Evolutionary conservation across 1,140 invertebrate species (phyloP).

Genomic region (Archegozetes longisetosus): DNA sequence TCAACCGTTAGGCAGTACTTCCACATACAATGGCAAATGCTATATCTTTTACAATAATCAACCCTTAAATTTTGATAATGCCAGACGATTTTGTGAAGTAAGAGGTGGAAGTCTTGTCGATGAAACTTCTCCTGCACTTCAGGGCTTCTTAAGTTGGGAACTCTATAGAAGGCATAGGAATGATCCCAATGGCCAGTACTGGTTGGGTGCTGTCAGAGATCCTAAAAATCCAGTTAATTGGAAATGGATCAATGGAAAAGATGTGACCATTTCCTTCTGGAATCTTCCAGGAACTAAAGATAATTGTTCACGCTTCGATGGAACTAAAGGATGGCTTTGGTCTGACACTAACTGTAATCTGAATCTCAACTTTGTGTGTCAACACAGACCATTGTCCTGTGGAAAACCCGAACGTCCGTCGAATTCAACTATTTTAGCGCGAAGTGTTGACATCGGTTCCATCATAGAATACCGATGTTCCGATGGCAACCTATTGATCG

Average conservation of each 20-base stretch:
- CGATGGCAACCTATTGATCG: constrained; percentile 65
- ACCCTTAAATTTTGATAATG: constrained; percentile 59
- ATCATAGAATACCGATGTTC: constrained; percentile 74
- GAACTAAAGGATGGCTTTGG: constrained; percentile 86
- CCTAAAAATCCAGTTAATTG: constrained; percentile 57
- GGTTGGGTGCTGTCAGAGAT: constrained; percentile 79
- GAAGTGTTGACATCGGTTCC: constrained; percentile 58
- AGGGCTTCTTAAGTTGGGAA: constrained; percentile 88
- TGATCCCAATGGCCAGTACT: constrained; percentile 79
- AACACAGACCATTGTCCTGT: constrained; percentile 77
- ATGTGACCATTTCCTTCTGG: constrained; percentile 82
- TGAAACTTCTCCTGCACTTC: constrained; percentile 80
- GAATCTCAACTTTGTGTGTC: constrained; percentile 76
- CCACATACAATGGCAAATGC: constrained; percentile 88
- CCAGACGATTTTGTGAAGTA: constrained; percentile 57
- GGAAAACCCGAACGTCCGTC: constrained; percentile 78
- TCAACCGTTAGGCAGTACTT: constrained; percentile 73
- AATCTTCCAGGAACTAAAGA: constrained; percentile 63
- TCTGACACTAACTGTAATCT: constrained; percentile 75
- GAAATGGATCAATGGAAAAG: constrained; percentile 66
- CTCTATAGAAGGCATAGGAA: constrained; percentile 72
- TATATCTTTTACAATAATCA: constrained; percentile 87
- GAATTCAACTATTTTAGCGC: constrained; percentile 66
- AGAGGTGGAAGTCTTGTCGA: constrained; percentile 69
- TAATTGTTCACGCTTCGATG: constrained; percentile 76